A percentile compares a stretch with the other conserved stretches of the same genome.
Evolutionary conservation across 2,888 invertebrate species (phyloP).

Genomic region (Sinodicranocentrus sp.): DNA sequence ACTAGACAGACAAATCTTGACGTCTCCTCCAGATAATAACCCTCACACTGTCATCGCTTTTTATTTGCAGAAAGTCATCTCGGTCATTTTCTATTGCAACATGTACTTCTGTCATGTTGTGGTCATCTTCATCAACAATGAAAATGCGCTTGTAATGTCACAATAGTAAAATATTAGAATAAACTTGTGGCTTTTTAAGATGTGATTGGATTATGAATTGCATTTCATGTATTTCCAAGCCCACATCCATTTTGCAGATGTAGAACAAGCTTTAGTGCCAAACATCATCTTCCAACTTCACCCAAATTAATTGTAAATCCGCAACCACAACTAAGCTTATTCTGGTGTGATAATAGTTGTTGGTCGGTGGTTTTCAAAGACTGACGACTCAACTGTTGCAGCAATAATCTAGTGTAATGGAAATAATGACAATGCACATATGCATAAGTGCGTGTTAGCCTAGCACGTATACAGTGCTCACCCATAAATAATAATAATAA

Average conservation of each 20-base stretch:
- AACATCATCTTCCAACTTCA: no score
- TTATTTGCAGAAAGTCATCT: background rate
- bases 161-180: background rate
- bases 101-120: background rate
- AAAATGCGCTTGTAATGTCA: background rate
- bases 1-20: no score
- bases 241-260: background rate
- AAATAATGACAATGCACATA: slow-evolving; percentile 5
- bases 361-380: slow-evolving; percentile 13
- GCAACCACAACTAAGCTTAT: background rate
- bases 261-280: no score
- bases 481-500: slow-evolving; percentile 4
- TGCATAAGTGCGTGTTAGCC: background rate
- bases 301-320: slow-evolving; percentile 12
- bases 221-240: slow-evolving; percentile 6
- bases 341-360: background rate
- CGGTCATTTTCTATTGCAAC: slow-evolving; percentile 2
- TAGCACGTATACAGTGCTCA: no score
- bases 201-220: background rate
- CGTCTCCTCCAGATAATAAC: slow-evolving; percentile 14
- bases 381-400: slow-evolving; percentile 9
- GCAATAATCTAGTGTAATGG: background rate
- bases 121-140: background rate
- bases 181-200: background rate
- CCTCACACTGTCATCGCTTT: background rate